A percentile compares a stretch with the other conserved stretches of the same genome.
Evolutionary conservation across 2,113 vertebrate genomes (phyloP).

Genomic region (Brevimyrus niger): DNA sequence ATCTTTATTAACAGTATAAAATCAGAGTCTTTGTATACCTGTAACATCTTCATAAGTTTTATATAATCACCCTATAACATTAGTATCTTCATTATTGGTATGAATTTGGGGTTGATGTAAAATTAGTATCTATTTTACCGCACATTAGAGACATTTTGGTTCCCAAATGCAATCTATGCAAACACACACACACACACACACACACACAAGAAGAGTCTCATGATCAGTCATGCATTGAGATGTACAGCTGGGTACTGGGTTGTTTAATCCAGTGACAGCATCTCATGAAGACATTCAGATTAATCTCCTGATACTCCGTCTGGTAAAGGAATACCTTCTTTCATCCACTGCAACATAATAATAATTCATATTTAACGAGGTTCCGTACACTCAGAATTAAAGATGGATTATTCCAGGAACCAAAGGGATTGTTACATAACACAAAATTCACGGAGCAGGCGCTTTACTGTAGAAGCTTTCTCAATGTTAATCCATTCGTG

Average conservation of each 20-base stretch:
- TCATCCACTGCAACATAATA: background rate
- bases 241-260: background rate
- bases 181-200: background rate
- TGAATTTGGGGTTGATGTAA: background rate
- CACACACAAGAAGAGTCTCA: background rate
- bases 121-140: no score
- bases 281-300: background rate
- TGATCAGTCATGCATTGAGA: background rate
- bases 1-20: background rate
- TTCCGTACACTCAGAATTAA: background rate
- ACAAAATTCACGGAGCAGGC: background rate
- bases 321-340: background rate
- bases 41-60: background rate
- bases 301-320: background rate
- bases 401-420: background rate
- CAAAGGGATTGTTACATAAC: background rate
- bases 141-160: no score
- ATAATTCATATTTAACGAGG: slow-evolving; percentile 1
- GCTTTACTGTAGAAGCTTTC: background rate
- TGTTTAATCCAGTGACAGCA: background rate
- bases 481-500: background rate
- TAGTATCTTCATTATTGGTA: background rate
- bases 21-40: background rate
- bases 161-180: no score
- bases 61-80: background rate